phyloP scores from a whole-genome alignment of 2,797 vertebrate species.

The Poliocrania exsul region DNA sequence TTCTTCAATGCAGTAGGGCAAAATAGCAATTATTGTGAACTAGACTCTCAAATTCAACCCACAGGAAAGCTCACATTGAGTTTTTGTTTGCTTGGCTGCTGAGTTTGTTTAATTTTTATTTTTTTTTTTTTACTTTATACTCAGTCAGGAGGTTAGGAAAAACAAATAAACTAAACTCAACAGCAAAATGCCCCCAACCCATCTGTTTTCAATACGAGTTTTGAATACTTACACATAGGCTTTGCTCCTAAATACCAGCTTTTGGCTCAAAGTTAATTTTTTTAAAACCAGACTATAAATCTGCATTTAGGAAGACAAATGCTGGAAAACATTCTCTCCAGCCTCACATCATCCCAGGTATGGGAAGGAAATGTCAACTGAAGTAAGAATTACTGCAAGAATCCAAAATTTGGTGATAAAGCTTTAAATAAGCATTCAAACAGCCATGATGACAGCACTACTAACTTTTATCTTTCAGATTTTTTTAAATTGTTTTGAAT shows the following conservation, averaged over 20 bases:
- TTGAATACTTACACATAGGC: not conserved
- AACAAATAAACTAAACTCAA: not conserved
- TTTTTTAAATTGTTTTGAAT: not conserved
- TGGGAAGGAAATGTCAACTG: not conserved
- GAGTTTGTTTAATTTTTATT: too few relatives aligned
- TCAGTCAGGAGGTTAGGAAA: not conserved
- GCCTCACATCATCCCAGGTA: not conserved
- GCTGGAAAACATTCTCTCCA: not conserved
- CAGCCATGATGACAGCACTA: not conserved
- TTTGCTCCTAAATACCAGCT: not conserved
- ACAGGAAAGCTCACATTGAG: accelerated
- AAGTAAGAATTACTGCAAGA: not conserved
- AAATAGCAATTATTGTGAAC: not conserved
- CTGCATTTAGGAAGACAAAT: not conserved
- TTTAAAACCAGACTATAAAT: not conserved
- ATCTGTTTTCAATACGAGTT: not conserved
- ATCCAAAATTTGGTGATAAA: not conserved
- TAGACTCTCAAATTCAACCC: not conserved
- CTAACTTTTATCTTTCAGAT: not conserved
- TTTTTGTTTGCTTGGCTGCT: not conserved
- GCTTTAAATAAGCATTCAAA: not conserved
- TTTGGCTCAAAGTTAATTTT: not conserved
- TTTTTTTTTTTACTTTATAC: not conserved
- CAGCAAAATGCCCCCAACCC: not conserved
- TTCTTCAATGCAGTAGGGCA: not conserved